Evolutionary conservation across 2,113 vertebrate genomes (phyloP).

Genomic region (Psammodynastes pulverulentus): DNA sequence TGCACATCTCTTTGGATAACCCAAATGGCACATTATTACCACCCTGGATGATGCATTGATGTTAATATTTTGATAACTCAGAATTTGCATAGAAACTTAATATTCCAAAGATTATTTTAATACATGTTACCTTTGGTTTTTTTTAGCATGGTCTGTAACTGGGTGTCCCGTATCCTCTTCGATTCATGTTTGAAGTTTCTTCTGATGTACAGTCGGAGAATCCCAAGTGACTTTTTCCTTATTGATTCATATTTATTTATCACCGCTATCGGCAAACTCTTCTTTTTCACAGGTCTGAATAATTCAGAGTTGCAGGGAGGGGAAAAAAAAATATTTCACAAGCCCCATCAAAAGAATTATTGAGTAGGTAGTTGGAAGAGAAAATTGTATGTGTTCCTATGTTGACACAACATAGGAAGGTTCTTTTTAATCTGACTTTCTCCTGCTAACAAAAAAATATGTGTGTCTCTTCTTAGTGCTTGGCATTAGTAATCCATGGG

Average conservation of each 20-base stretch:
- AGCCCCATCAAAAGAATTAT: constrained; percentile 18
- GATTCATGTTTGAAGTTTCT: constrained; percentile 12
- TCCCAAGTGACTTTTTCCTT: constrained; percentile 15
- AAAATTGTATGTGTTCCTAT: too few species aligned
- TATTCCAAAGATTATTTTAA: neutral
- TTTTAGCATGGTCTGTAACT: neutral
- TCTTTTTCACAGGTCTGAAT: constrained; percentile 24
- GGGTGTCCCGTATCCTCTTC: neutral
- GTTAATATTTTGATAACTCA: neutral
- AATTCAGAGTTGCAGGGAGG: constrained; percentile 16
- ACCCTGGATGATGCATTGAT: neutral
- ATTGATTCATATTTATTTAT: constrained; percentile 36
- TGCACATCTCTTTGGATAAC: neutral
- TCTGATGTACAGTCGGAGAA: constrained; percentile 15
- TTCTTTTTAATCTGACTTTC: neutral
- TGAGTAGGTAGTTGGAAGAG: constrained; percentile 26
- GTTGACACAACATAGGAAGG: constrained; percentile 28
- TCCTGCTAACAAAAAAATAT: neutral
- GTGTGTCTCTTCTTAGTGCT: neutral
- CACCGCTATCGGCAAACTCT: constrained; percentile 25
- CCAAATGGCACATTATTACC: neutral
- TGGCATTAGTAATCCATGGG: neutral
- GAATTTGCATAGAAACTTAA: neutral
- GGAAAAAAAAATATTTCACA: constrained; percentile 15
- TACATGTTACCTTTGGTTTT: constrained; percentile 16